phyloP scores from a whole-genome alignment of 2,113 vertebrate genomes.

The Hystrix cristata region DNA sequence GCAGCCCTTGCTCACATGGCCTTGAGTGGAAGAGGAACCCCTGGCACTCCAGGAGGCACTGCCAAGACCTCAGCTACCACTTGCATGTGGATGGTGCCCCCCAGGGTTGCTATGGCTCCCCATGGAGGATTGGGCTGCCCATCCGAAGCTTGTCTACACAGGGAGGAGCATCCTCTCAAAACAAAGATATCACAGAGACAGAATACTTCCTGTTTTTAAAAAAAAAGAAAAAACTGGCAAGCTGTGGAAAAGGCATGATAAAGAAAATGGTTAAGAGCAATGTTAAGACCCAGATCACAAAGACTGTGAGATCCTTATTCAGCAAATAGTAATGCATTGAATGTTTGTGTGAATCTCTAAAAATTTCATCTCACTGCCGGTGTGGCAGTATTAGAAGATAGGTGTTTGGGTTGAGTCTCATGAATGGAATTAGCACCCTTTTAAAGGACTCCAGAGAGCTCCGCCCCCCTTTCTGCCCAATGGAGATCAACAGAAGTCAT shows the following conservation, averaged over 20 bases:
- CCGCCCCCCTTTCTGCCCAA: not conserved
- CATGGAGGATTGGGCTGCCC: slow-evolving; percentile 46
- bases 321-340: not conserved
- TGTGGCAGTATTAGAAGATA: not conserved
- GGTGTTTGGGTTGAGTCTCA: not conserved
- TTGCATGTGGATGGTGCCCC: slow-evolving; percentile 80
- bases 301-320: not conserved
- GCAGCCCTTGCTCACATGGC: slow-evolving; percentile 85
- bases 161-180: slow-evolving; percentile 61
- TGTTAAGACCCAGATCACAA: not conserved
- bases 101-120: slow-evolving; percentile 72
- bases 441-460: not conserved
- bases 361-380: not conserved
- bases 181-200: slow-evolving; percentile 79
- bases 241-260: not conserved
- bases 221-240: not conserved
- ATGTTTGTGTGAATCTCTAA: not conserved
- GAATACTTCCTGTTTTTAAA: slow-evolving; percentile 65
- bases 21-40: slow-evolving; percentile 85
- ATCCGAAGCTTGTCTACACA: not conserved
- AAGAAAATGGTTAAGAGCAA: not conserved
- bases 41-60: slow-evolving; percentile 83
- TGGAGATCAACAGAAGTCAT: not conserved
- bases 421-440: not conserved
- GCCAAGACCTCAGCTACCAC: slow-evolving; percentile 85